Percentiles rank a stretch among this genome's conserved stretches.
Evolutionary conservation across 2,797 vertebrate genomes (phyloP).

Genomic region (Chloroceryle amazona): DNA sequence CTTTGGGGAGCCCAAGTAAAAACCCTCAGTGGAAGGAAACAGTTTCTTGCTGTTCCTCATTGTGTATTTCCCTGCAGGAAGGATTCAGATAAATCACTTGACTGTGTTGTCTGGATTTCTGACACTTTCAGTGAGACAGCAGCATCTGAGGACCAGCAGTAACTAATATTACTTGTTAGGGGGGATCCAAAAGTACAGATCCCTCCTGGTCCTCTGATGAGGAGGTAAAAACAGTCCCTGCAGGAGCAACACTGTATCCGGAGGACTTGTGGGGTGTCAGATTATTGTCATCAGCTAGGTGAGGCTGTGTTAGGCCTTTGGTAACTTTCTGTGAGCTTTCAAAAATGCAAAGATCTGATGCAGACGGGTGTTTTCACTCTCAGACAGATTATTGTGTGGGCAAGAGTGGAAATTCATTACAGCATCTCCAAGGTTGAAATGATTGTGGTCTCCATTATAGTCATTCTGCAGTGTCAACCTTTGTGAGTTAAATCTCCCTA

Average conservation of each 20-base stretch:
- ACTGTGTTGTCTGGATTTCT: background rate
- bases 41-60: background rate
- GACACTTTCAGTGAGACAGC: background rate
- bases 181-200: background rate
- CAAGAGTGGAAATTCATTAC: background rate
- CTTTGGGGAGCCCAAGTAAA: background rate
- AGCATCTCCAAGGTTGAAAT: background rate
- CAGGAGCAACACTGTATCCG: fast-evolving
- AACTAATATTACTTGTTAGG: background rate
- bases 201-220: background rate
- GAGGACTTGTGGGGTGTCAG: background rate
- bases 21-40: background rate
- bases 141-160: background rate
- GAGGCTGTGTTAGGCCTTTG: background rate
- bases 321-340: background rate
- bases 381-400: background rate
- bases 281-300: background rate
- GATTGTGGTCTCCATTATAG: background rate
- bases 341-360: background rate
- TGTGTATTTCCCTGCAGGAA: background rate
- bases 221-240: background rate
- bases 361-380: background rate
- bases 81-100: background rate
- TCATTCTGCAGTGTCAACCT: background rate
- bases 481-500: background rate